Evolutionary conservation across 2,113 vertebrate genomes (phyloP).

Genomic region (Puntigrus tetrazona): DNA sequence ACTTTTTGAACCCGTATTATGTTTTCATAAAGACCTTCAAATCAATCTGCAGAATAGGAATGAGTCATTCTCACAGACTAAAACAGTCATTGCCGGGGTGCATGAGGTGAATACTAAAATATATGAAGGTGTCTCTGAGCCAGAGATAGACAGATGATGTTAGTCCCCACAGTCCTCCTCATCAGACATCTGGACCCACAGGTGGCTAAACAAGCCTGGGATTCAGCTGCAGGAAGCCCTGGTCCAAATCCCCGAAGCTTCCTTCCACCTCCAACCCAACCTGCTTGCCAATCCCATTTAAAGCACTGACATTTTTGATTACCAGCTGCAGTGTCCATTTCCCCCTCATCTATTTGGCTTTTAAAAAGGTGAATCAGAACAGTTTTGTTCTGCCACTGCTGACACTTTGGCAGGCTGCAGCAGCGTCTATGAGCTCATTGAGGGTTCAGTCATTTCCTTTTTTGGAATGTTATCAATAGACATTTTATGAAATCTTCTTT

Average conservation of each 20-base stretch:
- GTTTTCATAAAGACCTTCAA: neutral
- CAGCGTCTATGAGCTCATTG: conserved; percentile 30
- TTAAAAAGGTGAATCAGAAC: conserved; percentile 52
- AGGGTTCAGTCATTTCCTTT: conserved; percentile 11
- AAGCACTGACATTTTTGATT: conserved; percentile 48
- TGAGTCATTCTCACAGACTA: neutral
- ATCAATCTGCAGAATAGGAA: neutral
- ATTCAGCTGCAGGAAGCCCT: conserved; percentile 74
- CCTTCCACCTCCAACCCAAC: conserved; percentile 58
- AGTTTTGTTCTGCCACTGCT: conserved; percentile 42
- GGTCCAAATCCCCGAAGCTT: conserved; percentile 32
- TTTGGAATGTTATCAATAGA: conserved; percentile 38
- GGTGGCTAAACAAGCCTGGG: conserved; percentile 69
- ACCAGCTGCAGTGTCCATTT: conserved; percentile 52
- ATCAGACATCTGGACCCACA: conserved; percentile 76
- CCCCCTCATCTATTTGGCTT: conserved; percentile 36
- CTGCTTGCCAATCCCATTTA: conserved; percentile 59
- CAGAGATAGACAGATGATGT: conserved; percentile 58
- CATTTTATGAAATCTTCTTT: conserved; percentile 16
- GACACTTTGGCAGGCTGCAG: conserved; percentile 16
- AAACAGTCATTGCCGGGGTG: conserved; percentile 5
- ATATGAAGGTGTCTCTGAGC: conserved; percentile 21
- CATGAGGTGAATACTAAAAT: conserved; percentile 16
- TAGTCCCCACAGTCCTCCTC: conserved; percentile 63
- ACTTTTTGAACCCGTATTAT: neutral